Percentiles rank a stretch among this genome's conserved stretches.
Evolutionary conservation across 1,140 invertebrate species (phyloP).

Genomic region (Pantala flavescens): DNA sequence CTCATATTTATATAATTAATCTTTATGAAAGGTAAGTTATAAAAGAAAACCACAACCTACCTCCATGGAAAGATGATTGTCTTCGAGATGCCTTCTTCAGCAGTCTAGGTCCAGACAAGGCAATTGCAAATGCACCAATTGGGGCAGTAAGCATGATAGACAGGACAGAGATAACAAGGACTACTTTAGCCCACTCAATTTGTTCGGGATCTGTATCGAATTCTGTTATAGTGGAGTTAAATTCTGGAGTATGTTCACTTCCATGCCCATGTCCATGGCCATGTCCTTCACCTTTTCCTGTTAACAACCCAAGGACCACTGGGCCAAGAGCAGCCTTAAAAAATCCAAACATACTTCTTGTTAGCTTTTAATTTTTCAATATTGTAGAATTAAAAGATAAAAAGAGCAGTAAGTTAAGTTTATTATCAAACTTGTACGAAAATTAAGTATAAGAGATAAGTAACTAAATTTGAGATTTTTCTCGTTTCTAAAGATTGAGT

Average conservation of each 20-base stretch:
- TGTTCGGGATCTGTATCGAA: neutral
- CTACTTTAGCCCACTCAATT: neutral
- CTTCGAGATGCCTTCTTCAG: slow-evolving; percentile 53
- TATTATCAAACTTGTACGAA: slow-evolving; percentile 11
- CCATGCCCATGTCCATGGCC: slow-evolving; percentile 43
- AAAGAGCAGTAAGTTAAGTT: neutral
- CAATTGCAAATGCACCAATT: slow-evolving; percentile 78
- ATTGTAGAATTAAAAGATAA: neutral
- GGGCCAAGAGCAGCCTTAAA: slow-evolving; percentile 69
- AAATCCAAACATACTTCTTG: slow-evolving; percentile 15
- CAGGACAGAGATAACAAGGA: slow-evolving; percentile 48
- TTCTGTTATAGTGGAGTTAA: neutral
- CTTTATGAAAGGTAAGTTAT: too few species aligned
- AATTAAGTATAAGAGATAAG: too few species aligned
- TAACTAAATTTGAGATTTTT: too few species aligned
- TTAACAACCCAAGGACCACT: slow-evolving; percentile 58
- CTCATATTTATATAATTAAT: too few species aligned
- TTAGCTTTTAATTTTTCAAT: neutral
- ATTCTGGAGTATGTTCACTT: slow-evolving; percentile 39
- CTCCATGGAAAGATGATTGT: slow-evolving; percentile 32
- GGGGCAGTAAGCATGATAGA: slow-evolving; percentile 89
- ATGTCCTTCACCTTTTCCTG: slow-evolving; percentile 28
- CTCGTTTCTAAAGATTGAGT: too few species aligned
- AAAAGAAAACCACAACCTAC: too few species aligned
- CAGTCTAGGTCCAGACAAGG: slow-evolving; percentile 62